These are phyloP conservation scores for Drosophila ogumai DNA, from an alignment of 1,140 invertebrate genomes.

Conservation along the genomic window DNA sequence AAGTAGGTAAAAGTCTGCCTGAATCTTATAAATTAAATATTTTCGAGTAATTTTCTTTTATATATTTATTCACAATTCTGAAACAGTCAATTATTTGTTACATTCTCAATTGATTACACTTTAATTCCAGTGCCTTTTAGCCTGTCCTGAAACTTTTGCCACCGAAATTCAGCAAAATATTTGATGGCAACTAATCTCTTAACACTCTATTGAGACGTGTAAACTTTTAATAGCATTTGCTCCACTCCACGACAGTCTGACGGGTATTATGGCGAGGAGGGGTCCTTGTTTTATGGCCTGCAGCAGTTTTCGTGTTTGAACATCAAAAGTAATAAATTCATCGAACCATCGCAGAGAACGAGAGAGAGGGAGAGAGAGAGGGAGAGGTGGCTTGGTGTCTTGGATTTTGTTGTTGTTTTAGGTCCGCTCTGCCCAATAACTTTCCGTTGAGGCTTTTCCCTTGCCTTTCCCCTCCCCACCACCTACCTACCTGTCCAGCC, in stretches of 20 bases:
- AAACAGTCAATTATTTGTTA: not conserved
- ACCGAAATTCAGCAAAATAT: conserved; percentile 63
- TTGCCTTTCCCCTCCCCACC: not conserved
- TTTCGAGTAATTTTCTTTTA: not conserved
- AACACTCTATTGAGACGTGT: conserved; percentile 82
- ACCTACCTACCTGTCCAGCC: conserved; percentile 4
- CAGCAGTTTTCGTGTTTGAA: conserved; percentile 82
- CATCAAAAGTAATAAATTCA: conserved; percentile 83
- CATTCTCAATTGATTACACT: not conserved
- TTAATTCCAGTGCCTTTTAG: not conserved
- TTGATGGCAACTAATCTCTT: conserved; percentile 79
- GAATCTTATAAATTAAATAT: no score
- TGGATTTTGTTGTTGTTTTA: conserved; percentile 66
- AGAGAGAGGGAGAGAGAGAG: conserved; percentile 19
- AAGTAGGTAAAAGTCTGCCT: no score
- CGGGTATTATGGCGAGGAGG: conserved; percentile 2
- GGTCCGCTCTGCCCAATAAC: conserved; percentile 52
- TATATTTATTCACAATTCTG: not conserved
- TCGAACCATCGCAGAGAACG: conserved; percentile 57
- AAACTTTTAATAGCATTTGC: conserved; percentile 82
- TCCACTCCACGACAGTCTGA: conserved; percentile 35
- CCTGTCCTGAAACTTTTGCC: conserved; percentile 46
- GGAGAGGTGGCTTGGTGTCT: conserved; percentile 1
- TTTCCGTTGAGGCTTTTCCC: conserved; percentile 6
- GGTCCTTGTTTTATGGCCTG: conserved; percentile 76